Percentiles rank a stretch among this genome's conserved stretches.
Conservation (phyloP, 2,113 vertebrate species). For the Ifrita kowaldi region DNA sequence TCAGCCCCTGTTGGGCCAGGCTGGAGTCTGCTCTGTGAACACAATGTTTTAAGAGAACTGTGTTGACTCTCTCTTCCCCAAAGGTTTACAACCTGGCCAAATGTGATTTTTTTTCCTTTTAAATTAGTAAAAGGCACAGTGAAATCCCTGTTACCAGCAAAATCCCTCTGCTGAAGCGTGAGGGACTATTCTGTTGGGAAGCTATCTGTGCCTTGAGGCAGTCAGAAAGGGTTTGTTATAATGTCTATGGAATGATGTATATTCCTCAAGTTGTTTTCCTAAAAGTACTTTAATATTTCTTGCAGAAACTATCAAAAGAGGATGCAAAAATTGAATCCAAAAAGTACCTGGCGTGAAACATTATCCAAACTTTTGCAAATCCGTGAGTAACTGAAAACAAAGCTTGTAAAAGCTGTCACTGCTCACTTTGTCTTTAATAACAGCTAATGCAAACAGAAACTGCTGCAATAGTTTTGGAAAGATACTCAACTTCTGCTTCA, state of each 20-base stretch:
- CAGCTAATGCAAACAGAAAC: background rate
- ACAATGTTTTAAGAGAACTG: background rate
- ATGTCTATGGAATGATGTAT: background rate
- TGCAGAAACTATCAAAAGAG: background rate
- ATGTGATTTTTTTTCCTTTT: background rate
- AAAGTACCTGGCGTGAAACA: background rate
- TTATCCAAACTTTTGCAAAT: background rate
- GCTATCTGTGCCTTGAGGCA: background rate
- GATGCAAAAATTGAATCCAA: background rate
- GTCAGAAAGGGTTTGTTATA: background rate
- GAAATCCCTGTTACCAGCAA: background rate
- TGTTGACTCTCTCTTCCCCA: background rate
- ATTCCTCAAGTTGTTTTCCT: background rate
- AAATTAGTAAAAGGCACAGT: background rate
- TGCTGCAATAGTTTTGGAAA: background rate
- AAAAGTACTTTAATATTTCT: background rate
- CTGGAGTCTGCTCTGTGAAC: background rate
- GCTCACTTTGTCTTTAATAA: background rate
- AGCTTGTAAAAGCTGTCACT: background rate
- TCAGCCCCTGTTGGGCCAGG: background rate
- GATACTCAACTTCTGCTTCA: constrained; percentile 16
- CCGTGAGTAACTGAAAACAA: background rate
- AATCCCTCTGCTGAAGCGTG: background rate
- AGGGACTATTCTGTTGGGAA: background rate
- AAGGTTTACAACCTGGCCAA: background rate